phyloP scores from a whole-genome alignment of 2,888 invertebrate genomes.

The Agrotis exclamationis region DNA sequence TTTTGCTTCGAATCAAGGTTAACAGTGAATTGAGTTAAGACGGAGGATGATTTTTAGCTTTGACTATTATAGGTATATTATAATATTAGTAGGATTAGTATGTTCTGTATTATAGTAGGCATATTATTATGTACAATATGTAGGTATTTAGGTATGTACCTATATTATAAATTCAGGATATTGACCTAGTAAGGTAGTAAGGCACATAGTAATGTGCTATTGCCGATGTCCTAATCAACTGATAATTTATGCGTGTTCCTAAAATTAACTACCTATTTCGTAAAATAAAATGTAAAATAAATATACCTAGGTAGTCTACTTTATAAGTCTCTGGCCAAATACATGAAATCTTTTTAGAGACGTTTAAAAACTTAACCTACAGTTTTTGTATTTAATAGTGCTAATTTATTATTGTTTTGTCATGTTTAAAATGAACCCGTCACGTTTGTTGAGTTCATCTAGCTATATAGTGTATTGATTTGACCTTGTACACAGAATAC shows the following conservation, averaged over 20 bases:
- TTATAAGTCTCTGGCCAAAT: not conserved
- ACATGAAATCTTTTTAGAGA: conserved; percentile 10
- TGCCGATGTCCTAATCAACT: conserved; percentile 20
- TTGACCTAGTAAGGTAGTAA: no score
- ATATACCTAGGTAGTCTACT: no score
- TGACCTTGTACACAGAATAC: no score
- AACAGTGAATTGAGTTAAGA: conserved; percentile 40
- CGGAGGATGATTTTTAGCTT: not conserved
- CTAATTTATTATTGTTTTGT: not conserved
- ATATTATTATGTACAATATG: no score
- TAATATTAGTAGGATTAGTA: no score
- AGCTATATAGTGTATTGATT: not conserved
- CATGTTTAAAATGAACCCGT: not conserved
- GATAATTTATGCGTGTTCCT: not conserved
- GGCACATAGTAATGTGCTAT: rapidly evolving
- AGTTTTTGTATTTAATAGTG: no score
- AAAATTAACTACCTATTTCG: no score
- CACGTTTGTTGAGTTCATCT: not conserved
- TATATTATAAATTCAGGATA: not conserved
- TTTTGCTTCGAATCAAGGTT: conserved; percentile 61
- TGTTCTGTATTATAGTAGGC: no score
- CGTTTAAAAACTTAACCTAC: not conserved
- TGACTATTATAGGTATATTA: no score
- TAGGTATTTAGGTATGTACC: no score
- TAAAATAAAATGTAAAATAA: no score